Percentiles rank a stretch among this genome's conserved stretches.
Evolutionary conservation across 1,140 invertebrate species (phyloP).

Genomic region (Cydia splendana): DNA sequence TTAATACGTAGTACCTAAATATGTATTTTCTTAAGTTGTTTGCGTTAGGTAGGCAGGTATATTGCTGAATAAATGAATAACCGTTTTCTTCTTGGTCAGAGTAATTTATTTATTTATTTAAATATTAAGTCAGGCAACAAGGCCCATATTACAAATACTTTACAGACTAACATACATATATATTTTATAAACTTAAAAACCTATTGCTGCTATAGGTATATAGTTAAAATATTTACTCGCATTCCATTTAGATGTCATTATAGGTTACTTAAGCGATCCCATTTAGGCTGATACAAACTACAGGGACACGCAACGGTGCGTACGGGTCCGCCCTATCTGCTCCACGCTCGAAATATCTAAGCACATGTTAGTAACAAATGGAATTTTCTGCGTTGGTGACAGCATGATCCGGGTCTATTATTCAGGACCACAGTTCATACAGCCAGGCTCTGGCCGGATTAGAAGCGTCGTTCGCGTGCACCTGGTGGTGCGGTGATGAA

Average conservation of each 20-base stretch:
- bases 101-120: no score
- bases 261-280: not conserved
- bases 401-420: conserved; percentile 51
- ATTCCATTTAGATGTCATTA: not conserved
- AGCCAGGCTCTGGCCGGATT: conserved; percentile 61
- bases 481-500: conserved; percentile 62
- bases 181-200: no score
- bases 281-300: not conserved
- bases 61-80: no score
- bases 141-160: no score
- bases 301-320: conserved; percentile 16
- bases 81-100: no score
- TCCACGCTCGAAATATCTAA: conserved; percentile 31
- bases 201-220: not conserved
- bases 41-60: no score
- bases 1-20: no score
- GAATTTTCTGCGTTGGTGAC: conserved; percentile 33
- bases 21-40: no score
- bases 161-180: no score
- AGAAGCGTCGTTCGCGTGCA: conserved; percentile 58
- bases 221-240: not conserved
- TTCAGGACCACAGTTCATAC: conserved; percentile 69
- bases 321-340: conserved; percentile 18
- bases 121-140: no score
- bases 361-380: conserved; percentile 30